These are phyloP conservation scores for Tokudaia tokunoshimensis DNA, from an alignment of 2,797 vertebrate genomes.

Conservation along the genomic window DNA sequence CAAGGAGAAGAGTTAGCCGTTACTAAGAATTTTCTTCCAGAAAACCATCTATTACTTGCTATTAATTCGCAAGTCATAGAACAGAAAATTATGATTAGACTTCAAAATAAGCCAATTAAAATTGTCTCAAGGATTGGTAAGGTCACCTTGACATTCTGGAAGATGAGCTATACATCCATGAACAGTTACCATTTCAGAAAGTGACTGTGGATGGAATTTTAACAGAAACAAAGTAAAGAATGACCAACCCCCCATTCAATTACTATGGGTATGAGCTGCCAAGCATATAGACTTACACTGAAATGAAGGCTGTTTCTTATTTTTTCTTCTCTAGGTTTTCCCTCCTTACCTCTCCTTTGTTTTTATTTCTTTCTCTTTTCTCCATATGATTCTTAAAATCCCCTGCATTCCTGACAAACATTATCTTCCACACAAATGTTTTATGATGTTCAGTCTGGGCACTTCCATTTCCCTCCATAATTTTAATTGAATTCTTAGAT, in stretches of 20 bases:
- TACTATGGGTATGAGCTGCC: neutral
- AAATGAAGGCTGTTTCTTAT: neutral
- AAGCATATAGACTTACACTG: neutral
- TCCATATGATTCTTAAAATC: neutral
- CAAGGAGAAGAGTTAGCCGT: neutral
- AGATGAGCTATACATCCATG: neutral
- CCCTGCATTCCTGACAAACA: neutral
- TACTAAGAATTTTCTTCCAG: neutral
- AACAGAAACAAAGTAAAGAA: neutral
- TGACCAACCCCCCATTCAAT: neutral
- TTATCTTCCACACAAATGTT: neutral
- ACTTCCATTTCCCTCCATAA: fast-evolving
- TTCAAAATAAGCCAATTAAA: neutral
- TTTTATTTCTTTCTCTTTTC: neutral
- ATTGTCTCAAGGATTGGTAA: neutral
- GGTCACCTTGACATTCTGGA: neutral
- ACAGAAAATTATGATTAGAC: neutral
- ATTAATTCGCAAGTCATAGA: neutral
- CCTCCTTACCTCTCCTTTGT: neutral
- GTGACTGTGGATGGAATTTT: neutral
- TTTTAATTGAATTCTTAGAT: neutral
- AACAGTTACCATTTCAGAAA: neutral
- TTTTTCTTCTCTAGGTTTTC: neutral
- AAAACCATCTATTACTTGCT: neutral
- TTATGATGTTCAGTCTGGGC: neutral